Evolutionary conservation across 2,888 invertebrate species (phyloP), one percentile per base, ranked within the genome.

Genomic region (Macropis europaea): DNA sequence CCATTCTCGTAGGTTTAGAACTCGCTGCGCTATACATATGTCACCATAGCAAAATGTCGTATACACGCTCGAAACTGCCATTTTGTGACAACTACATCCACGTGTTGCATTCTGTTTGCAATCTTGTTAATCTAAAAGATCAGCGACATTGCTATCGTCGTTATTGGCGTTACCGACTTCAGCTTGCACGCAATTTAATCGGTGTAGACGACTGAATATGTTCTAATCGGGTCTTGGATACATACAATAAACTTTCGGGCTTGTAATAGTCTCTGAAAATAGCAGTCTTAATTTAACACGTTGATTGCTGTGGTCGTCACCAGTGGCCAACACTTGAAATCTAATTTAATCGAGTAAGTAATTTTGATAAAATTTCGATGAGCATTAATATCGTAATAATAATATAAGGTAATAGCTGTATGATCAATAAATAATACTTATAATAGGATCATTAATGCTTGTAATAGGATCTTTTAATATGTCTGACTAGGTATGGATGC

Each of bases 21-120:
- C 17, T 22, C 24, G 19, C 19, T 40, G 26, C 30, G 57, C 54
- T 67, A 50, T 11, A 7, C 30, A 5, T 9, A 43, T n/a, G n/a
- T n/a, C 28, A 13, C n/a, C 48, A 15, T 5, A 11, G 32, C 36
- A 9, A 17, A 28, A 11, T 9, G 59, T 26, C 34, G 52, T 45
- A 13, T 19, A 43, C n/a, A 11, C n/a, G 15, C 26, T 30, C 28
- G 17, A 5, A 19, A 34, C 7, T n/a, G 26, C 42, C 19, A 30
- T 42, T 11, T 17, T 38, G 30, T 56, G 56, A 68, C 63, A 63
- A 28, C 48, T 43, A 54, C 47, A 40, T 30, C 48, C 11, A n/a
- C 7, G 2, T 9, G 9, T 2, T 6, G 26, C 9, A 13, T 26
- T 0, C 2, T 3, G 17, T 11, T 17, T 13, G 36, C 13, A 43